A percentile compares a stretch with the other conserved stretches of the same genome.
Conservation (phyloP, 1,140 invertebrate genomes). For the Teleopsis dalmanni region DNA sequence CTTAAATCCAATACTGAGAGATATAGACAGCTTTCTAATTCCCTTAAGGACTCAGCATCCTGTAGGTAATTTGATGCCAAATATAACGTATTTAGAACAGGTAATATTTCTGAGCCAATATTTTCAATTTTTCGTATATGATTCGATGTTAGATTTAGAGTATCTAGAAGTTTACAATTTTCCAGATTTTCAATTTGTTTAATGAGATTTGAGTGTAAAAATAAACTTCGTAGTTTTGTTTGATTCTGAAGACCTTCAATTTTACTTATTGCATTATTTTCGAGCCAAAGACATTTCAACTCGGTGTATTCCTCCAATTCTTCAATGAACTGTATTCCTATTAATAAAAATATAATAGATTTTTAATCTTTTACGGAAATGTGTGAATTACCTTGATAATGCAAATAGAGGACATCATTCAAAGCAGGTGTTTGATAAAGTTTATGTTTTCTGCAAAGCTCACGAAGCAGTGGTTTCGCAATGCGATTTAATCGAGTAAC, state of each 20-base stretch:
- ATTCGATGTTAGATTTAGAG: slow-evolving; percentile 82
- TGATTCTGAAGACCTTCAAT: slow-evolving; percentile 81
- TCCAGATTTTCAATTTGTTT: slow-evolving; percentile 79
- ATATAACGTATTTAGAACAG: slow-evolving; percentile 70
- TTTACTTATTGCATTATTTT: slow-evolving; percentile 79
- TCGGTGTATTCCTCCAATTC: slow-evolving; percentile 89
- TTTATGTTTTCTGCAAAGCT: slow-evolving; percentile 78
- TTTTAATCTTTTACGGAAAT: not conserved
- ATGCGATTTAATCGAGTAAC: slow-evolving; percentile 49
- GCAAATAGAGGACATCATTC: slow-evolving; percentile 91
- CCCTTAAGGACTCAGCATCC: slow-evolving; percentile 61
- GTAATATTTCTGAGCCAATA: slow-evolving; percentile 50
- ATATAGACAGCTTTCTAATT: slow-evolving; percentile 60
- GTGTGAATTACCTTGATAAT: slow-evolving; percentile 70
- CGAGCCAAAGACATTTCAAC: slow-evolving; percentile 84
- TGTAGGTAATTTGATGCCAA: slow-evolving; percentile 77
- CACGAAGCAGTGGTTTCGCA: slow-evolving; percentile 64
- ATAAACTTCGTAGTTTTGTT: slow-evolving; percentile 69
- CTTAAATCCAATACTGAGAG: slow-evolving; percentile 81
- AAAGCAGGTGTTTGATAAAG: slow-evolving; percentile 80
- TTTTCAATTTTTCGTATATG: slow-evolving; percentile 77
- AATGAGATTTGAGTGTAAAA: slow-evolving; percentile 83
- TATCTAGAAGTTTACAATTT: slow-evolving; percentile 63
- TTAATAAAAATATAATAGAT: not conserved
- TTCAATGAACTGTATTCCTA: slow-evolving; percentile 81